Conservation (phyloP, 2,113 vertebrate species). For the Amphilophus citrinellus region DNA sequence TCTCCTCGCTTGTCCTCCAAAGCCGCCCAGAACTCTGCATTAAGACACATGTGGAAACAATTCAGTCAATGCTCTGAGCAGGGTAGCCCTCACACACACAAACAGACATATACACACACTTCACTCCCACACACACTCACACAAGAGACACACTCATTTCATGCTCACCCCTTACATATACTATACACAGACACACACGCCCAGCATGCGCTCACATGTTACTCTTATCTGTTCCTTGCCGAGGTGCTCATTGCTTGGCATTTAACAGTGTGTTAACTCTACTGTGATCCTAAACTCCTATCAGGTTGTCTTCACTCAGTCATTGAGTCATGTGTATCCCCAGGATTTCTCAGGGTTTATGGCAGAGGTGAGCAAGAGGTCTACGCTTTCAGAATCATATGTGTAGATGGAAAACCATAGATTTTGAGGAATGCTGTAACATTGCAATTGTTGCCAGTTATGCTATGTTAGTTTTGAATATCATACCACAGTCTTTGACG, state of each 20-base stretch:
- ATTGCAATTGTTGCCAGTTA: slow-evolving; percentile 13
- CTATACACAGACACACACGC: slow-evolving; percentile 61
- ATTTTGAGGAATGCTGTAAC: slow-evolving; percentile 19
- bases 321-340: slow-evolving; percentile 65
- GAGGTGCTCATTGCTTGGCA: slow-evolving; percentile 74
- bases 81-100: slow-evolving; percentile 80
- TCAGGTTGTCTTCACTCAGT: slow-evolving; percentile 77
- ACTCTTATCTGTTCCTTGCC: slow-evolving; percentile 65
- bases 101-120: slow-evolving; percentile 53
- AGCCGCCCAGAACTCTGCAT: slow-evolving; percentile 84
- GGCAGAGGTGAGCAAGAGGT: slow-evolving; percentile 50
- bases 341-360: slow-evolving; percentile 52
- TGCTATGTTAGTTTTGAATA: not conserved
- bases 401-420: slow-evolving; percentile 10
- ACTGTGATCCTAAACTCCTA: slow-evolving; percentile 74
- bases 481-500: not conserved
- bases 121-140: slow-evolving; percentile 49
- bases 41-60: slow-evolving; percentile 88
- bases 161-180: slow-evolving; percentile 58
- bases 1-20: slow-evolving; percentile 74
- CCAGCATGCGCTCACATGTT: slow-evolving; percentile 59
- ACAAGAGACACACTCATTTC: slow-evolving; percentile 51
- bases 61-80: slow-evolving; percentile 84
- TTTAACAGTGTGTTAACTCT: slow-evolving; percentile 79
- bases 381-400: slow-evolving; percentile 52